phyloP scores from a whole-genome alignment of 2,888 invertebrate species.

The Drosophila tanythrix region DNA sequence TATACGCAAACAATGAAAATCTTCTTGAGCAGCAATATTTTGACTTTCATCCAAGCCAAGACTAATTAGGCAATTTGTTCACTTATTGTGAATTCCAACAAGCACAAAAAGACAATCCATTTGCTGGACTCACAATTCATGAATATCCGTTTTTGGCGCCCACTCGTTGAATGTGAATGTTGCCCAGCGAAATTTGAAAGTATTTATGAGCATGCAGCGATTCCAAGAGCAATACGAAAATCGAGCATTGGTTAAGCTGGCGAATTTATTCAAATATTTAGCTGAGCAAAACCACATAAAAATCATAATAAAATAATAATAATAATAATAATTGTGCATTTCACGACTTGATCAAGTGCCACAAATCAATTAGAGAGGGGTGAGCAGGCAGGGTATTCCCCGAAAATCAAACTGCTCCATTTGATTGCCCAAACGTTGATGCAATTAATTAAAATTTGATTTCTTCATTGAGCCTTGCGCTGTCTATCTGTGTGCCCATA shows the following conservation, averaged over 20 bases:
- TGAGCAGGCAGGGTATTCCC: background rate
- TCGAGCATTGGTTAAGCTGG: background rate
- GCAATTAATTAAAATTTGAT: slow-evolving; percentile 80
- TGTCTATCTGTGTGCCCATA: background rate
- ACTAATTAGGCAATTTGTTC: slow-evolving; percentile 1
- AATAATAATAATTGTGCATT: slow-evolving; percentile 48
- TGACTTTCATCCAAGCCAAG: background rate
- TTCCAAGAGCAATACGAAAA: slow-evolving; percentile 13
- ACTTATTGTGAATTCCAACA: background rate
- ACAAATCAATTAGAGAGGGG: background rate
- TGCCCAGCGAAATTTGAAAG: slow-evolving; percentile 56
- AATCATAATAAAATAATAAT: background rate
- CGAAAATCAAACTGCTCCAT: slow-evolving; percentile 54
- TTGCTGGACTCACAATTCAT: slow-evolving; percentile 4
- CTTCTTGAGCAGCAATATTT: background rate
- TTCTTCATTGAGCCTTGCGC: slow-evolving; percentile 68
- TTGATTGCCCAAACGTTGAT: slow-evolving; percentile 77
- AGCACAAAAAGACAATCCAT: background rate
- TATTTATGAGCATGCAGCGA: slow-evolving; percentile 33
- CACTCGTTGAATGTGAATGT: slow-evolving; percentile 47
- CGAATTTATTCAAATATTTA: slow-evolving; percentile 65
- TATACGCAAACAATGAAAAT: background rate
- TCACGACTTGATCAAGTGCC: slow-evolving; percentile 51
- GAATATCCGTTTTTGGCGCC: slow-evolving; percentile 31
- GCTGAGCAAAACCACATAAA: slow-evolving; percentile 54